Evolutionary conservation across 1,140 invertebrate species (phyloP), one percentile per base, ranked within the genome.

Genomic region (Drosophila arizonae): DNA sequence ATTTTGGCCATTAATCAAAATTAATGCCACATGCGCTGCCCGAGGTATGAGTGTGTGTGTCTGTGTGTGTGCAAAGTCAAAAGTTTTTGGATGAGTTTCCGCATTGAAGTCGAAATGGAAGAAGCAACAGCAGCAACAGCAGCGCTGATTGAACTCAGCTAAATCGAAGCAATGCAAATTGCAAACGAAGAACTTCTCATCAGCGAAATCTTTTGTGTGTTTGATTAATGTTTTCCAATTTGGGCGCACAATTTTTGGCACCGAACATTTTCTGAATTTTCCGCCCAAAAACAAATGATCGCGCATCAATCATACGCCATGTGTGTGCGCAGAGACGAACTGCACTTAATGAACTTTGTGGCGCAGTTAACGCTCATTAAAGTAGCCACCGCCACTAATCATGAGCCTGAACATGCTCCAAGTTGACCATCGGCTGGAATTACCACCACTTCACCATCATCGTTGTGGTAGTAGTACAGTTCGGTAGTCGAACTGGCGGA

Each of bases 1-100:
- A 87, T 85, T 85, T 88, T 69, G 84, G 68, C 86, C 85, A 89
- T 89, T 89, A 89, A 89, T 89, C 85, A 89, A 89, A 89, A 89
- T 89, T 89, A 89, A 90, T 84, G 76, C 81, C 82, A 87, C 81
- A 86, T 86, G 81, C 81, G 73, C 77, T 81, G 78, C 80, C 52
- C 56, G 50, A 66, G 72, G 65, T 71, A 10, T 56, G 33, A 39
- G 33, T 69, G 33, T 78, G 64, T 48, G 61, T 69, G 74, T 78
- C 61, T 48, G 61, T 79, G 67, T 77, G 45, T 55, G 50, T 48
- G 58, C 52, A 39, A 68, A 62, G 33, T 36, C 33, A 50, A 68
- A 41, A 55, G 21, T 67, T 58, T 39, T 56, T 62, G 81, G 66
- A 70, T 79, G 76, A 86, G 69, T 87, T 87, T 87, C 82, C 82